Conservation (phyloP, 2,888 invertebrate species). For the Ptycholaimellus sp. region DNA sequence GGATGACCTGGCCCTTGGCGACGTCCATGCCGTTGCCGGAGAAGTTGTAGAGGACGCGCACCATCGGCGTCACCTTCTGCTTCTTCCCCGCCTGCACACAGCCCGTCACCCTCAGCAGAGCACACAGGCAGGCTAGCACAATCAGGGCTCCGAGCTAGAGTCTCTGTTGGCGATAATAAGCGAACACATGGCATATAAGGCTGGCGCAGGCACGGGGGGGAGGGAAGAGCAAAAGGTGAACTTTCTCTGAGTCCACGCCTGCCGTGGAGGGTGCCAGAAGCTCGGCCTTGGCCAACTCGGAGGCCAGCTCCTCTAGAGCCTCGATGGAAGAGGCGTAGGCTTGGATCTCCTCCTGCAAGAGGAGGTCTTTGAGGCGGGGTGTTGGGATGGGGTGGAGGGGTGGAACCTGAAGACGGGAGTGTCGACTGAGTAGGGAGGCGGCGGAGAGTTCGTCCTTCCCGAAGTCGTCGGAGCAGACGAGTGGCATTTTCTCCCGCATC, state of each 20-base stretch:
- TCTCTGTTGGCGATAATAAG: too few species aligned
- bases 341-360: slow-evolving; percentile 20
- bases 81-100: too few species aligned
- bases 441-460: slow-evolving; percentile 37
- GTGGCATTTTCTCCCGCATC: slow-evolving; percentile 77
- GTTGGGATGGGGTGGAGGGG: too few species aligned
- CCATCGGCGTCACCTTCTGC: slow-evolving; percentile 29
- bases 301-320: slow-evolving; percentile 24
- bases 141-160: too few species aligned
- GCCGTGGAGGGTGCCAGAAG: slow-evolving; percentile 17
- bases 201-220: neutral
- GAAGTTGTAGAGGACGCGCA: slow-evolving; percentile 53
- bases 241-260: slow-evolving; percentile 6
- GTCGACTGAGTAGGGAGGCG: slow-evolving; percentile 28
- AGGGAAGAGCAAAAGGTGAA: slow-evolving; percentile 1
- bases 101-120: too few species aligned
- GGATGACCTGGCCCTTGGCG: slow-evolving; percentile 68
- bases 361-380: too few species aligned
- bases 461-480: slow-evolving; percentile 64
- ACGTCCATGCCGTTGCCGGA: slow-evolving; percentile 72
- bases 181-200: neutral
- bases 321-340: slow-evolving; percentile 17
- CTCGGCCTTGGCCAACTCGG: slow-evolving; percentile 20
- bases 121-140: too few species aligned
- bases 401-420: slow-evolving; percentile 47